phyloP scores from a whole-genome alignment of 1,140 invertebrate species.

The Caenorhabditis latens region DNA sequence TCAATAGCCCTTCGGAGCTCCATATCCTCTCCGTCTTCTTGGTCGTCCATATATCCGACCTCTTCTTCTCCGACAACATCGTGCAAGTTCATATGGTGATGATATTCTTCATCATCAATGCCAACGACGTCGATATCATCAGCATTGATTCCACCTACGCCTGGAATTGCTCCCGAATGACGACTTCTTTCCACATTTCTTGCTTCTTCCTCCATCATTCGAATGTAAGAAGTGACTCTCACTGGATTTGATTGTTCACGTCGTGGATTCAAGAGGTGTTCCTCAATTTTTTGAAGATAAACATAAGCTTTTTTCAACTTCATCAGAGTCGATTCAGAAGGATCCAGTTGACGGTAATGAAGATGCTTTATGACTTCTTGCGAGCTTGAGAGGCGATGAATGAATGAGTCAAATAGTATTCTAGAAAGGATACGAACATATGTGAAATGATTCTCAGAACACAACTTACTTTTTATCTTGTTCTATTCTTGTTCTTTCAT shows the following conservation, averaged over 20 bases:
- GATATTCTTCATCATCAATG: not conserved
- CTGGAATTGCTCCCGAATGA: not conserved
- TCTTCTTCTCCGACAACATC: slow-evolving; percentile 30
- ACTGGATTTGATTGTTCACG: slow-evolving; percentile 14
- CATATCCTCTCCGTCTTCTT: not conserved
- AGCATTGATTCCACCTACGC: not conserved
- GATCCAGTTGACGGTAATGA: slow-evolving; percentile 6
- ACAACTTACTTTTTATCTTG: slow-evolving; percentile 22
- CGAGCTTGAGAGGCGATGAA: slow-evolving; percentile 13
- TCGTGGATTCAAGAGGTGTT: slow-evolving; percentile 19
- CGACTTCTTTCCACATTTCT: not conserved
- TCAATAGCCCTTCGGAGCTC: not conserved
- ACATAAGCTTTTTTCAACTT: not conserved
- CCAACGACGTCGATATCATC: slow-evolving; percentile 40
- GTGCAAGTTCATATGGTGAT: slow-evolving; percentile 8
- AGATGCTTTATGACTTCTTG: slow-evolving; percentile 12
- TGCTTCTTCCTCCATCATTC: slow-evolving; percentile 49
- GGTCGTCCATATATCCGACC: not conserved
- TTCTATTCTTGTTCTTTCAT: slow-evolving; percentile 27
- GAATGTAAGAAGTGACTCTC: slow-evolving; percentile 3
- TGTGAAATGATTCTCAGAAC: not conserved
- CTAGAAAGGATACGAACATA: not conserved
- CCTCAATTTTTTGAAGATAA: not conserved
- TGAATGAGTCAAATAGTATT: slow-evolving; percentile 12
- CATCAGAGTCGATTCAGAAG: not conserved